Base-by-base conservation (phyloP, 1,140 invertebrate species). In the Macrocentrus cingulum region DNA sequence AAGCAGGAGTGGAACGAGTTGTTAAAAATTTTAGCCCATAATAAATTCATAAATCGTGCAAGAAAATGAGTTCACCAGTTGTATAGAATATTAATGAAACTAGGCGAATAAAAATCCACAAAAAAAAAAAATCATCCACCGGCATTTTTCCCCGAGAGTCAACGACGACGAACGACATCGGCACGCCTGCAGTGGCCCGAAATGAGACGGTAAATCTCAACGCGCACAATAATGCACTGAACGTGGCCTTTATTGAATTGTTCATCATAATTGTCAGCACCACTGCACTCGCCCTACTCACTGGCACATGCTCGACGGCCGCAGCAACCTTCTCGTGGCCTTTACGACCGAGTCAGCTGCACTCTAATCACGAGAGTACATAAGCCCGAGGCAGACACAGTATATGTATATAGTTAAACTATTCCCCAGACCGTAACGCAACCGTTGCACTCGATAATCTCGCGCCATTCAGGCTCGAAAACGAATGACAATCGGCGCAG, bases 391-490 rank as follows among this genome's bases (percentile, higher is more conserved):
- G 49, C 49, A 51, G 49, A 51, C 49, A 51, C 49, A 51, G 20
- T 36, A 51, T 37, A 51, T 34, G 37, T 18, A 37, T 20, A 19
- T 36, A 51, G 49, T 51, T 51, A 51, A 51, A 34, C 49, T 51
- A 51, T 15, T 36, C 49, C 37, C 49, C 49, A 51, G 49, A 51
- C 49, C 49, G 32, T 51, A 51, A 51, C 49, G 25, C 49, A 51
- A 51, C 34, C 19, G 49, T 49, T 29, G 23, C 46, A 29, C 34
- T 49, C 46, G 29, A 23, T 29, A 49, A 49, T 23, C 46, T 25
- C 25, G 25, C 25, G 15, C 49, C 49, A 51, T 51, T 51, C 23
- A 51, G 32, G 49, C 29, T 32, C 25, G 32, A 51, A 29, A 51
- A 20, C 23, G 34, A 51, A 51, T 51, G 32, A 51, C 49, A 51